A percentile compares a stretch with the other conserved stretches of the same genome.
These are phyloP conservation scores for Trichogramma dendrolimi DNA, from an alignment of 2,888 invertebrate species.

Conservation along the genomic window DNA sequence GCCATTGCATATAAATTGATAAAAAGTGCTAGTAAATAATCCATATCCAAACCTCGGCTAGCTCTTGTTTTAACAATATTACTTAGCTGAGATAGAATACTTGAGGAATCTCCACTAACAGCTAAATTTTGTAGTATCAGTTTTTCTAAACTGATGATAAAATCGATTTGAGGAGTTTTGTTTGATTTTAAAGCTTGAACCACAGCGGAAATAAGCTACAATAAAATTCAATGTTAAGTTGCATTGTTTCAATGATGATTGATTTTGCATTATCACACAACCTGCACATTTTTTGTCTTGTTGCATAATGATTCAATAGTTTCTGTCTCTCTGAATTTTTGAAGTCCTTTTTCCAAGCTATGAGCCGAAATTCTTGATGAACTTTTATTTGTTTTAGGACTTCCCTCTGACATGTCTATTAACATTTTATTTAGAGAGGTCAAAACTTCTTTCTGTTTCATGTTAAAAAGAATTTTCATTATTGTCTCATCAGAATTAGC, in stretches of 20 bases:
- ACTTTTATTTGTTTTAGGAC: conserved; percentile 40
- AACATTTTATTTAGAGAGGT: conserved; percentile 42
- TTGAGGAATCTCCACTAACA: conserved; percentile 54
- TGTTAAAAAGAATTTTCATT: conserved; percentile 41
- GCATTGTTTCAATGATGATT: neutral
- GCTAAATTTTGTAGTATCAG: conserved; percentile 55
- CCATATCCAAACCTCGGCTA: conserved; percentile 56
- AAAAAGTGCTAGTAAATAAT: conserved; percentile 59
- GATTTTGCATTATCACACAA: conserved; percentile 20
- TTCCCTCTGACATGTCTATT: conserved; percentile 39
- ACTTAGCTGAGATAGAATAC: conserved; percentile 52
- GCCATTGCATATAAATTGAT: conserved; percentile 62
- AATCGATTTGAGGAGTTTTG: conserved; percentile 56
- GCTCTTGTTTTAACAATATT: conserved; percentile 58
- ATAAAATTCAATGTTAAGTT: conserved; percentile 4
- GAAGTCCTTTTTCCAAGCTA: conserved; percentile 47
- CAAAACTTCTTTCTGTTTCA: conserved; percentile 45
- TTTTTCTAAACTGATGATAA: conserved; percentile 61
- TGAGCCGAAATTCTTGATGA: conserved; percentile 47
- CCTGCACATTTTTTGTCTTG: conserved; percentile 45
- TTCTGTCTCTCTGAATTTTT: conserved; percentile 40
- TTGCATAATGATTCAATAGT: conserved; percentile 34
- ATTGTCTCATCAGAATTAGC: conserved; percentile 41
- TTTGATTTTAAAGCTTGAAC: conserved; percentile 61
- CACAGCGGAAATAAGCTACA: conserved; percentile 54